These are phyloP conservation scores for Ostrea edulis DNA, from an alignment of 1,140 invertebrate species.

Conservation along the genomic window DNA sequence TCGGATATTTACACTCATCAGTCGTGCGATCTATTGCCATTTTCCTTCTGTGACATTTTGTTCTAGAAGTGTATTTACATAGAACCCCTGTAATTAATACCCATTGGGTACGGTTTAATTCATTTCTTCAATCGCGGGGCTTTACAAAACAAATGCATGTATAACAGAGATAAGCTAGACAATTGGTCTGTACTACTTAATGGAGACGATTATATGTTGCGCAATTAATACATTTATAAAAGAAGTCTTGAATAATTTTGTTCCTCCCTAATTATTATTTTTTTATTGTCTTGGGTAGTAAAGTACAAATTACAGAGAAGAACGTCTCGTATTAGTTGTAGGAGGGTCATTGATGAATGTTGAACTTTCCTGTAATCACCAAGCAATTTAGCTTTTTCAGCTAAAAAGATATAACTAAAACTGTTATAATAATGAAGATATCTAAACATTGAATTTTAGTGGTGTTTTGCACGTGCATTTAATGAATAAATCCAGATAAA, in stretches of 20 bases:
- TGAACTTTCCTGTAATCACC: too few relatives aligned
- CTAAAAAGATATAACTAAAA: too few relatives aligned
- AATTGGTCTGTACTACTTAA: not conserved
- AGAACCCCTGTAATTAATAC: conserved; percentile 17
- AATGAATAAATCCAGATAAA: too few relatives aligned
- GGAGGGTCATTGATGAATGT: too few relatives aligned
- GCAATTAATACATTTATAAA: not conserved
- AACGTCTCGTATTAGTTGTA: too few relatives aligned
- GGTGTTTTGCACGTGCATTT: too few relatives aligned
- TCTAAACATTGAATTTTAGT: too few relatives aligned
- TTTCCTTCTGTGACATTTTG: not conserved
- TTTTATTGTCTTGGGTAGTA: not conserved
- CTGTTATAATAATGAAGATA: too few relatives aligned
- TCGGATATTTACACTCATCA: not conserved
- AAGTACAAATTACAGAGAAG: too few relatives aligned
- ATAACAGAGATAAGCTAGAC: not conserved
- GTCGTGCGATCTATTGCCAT: not conserved
- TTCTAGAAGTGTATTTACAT: not conserved
- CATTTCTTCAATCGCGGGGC: not conserved
- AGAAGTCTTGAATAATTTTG: not conserved
- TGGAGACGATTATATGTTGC: not conserved
- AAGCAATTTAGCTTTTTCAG: too few relatives aligned
- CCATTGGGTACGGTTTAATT: not conserved
- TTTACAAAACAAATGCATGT: conserved; percentile 17
- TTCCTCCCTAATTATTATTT: not conserved